Percentiles rank a stretch among this genome's conserved stretches.
Conservation (phyloP, 1,140 invertebrate species). For the Zaprionus camerounensis region DNA sequence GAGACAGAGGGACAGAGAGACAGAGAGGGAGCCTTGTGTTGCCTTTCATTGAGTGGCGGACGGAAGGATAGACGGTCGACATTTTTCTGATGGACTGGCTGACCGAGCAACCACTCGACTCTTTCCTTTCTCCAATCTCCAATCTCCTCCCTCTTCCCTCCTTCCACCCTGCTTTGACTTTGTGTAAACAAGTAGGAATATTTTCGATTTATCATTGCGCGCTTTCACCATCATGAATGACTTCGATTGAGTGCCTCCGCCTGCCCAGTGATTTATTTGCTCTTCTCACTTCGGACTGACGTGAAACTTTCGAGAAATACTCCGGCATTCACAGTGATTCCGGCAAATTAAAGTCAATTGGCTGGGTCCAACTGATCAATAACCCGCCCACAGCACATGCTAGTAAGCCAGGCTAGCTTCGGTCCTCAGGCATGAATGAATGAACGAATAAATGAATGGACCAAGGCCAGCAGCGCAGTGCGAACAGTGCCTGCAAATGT, state of each 20-base stretch:
- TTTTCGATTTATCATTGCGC: slow-evolving; percentile 81
- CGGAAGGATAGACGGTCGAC: slow-evolving; percentile 42
- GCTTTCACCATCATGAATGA: slow-evolving; percentile 39
- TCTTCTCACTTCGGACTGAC: slow-evolving; percentile 26
- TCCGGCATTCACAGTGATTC: not conserved
- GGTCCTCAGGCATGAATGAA: not conserved
- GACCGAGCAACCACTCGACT: not conserved
- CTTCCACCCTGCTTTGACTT: slow-evolving; percentile 35
- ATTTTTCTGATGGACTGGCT: slow-evolving; percentile 36
- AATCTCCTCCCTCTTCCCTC: too few species aligned
- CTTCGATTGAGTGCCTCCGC: slow-evolving; percentile 49
- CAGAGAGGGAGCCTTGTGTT: not conserved
- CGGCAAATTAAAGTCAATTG: not conserved
- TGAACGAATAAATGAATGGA: too few species aligned
- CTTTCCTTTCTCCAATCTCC: not conserved
- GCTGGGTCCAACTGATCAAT: not conserved
- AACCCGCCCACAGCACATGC: not conserved
- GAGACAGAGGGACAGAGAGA: not conserved
- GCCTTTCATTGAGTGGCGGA: not conserved
- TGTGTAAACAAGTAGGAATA: slow-evolving; percentile 78
- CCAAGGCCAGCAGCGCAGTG: not conserved
- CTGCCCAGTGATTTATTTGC: slow-evolving; percentile 68
- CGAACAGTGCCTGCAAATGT: slow-evolving; percentile 34
- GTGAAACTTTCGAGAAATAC: slow-evolving; percentile 19
- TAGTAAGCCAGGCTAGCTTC: not conserved